These are phyloP conservation scores for Nasonovia ribisnigri DNA, from an alignment of 2,888 invertebrate genomes.

Conservation along the genomic window DNA sequence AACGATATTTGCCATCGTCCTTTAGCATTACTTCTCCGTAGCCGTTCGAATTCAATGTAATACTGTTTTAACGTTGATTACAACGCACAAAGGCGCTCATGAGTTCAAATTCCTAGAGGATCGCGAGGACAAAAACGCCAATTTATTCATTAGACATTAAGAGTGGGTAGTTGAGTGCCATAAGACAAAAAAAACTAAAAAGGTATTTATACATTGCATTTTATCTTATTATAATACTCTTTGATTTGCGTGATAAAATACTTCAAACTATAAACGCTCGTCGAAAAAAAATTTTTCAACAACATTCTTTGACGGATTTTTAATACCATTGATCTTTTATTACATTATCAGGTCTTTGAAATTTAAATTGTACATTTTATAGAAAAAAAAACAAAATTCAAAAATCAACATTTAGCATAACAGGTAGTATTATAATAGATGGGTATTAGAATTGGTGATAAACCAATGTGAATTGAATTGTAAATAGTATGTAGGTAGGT, in stretches of 20 bases:
- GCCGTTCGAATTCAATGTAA: neutral
- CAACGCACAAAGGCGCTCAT: neutral
- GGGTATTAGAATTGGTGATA: neutral
- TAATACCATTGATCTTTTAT: neutral
- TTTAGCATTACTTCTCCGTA: neutral
- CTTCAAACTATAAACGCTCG: neutral
- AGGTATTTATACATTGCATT: neutral
- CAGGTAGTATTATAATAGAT: neutral
- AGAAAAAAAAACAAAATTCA: neutral
- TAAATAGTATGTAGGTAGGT: neutral
- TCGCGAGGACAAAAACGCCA: neutral
- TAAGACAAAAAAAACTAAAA: neutral
- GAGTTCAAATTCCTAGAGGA: neutral
- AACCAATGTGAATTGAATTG: neutral
- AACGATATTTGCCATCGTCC: neutral
- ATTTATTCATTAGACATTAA: neutral
- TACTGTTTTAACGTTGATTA: neutral
- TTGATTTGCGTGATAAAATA: neutral
- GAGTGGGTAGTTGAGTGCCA: neutral
- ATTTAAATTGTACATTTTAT: neutral
- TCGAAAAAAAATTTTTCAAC: neutral
- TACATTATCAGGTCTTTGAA: neutral
- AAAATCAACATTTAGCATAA: neutral
- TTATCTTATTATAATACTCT: neutral
- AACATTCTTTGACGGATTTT: neutral